Evolutionary conservation across 1,140 invertebrate genomes (phyloP), one percentile per base, ranked within the genome.

Genomic region (Drosophila lini): DNA sequence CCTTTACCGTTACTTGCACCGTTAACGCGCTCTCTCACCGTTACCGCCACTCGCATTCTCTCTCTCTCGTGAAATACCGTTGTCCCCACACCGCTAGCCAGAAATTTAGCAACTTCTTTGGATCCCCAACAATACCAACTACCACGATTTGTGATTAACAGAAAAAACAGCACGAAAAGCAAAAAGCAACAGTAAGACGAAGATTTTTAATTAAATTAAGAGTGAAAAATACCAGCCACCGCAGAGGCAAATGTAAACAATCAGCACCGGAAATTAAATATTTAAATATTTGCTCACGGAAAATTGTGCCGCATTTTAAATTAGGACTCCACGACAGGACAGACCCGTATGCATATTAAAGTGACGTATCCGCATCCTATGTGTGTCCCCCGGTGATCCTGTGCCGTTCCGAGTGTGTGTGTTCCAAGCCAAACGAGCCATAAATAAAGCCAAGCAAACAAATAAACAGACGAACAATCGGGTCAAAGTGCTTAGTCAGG

Each of bases 291-390:
- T 68, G 73, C 64, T 55, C 41, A 55, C 36, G 32, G 41, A 41
- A 77, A 77, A 77, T 77, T 77, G 74, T 68, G 74, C 28, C 34
- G 74, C 62, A 78, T 78, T 78, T 78, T 78, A 78, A 78, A 78
- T 69, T 62, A 67, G 73, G 56, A 77, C 73, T 64, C 55, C 48
- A 32, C 13, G 28, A 44, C 47, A 25, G 25, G 15, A 40, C 28
- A 44, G 6, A 45, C 6, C 47, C 62, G 15, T 52, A 19, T 41
- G 47, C 61, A 69, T 59, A 40, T 45, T 25, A 47, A 68, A 52
- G 73, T 75, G 74, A 68, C 75, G 52, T 57, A 68, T 71, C 47
- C 57, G 57, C 47, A 53, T 78, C 25, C 47, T 41, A 34, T 52
- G 45, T 74, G 58, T 36, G 64, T 57, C 34, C 34, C 50, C 22